Conservation (phyloP, 2,888 invertebrate species). For the Dyspetes luteomarginatus region DNA sequence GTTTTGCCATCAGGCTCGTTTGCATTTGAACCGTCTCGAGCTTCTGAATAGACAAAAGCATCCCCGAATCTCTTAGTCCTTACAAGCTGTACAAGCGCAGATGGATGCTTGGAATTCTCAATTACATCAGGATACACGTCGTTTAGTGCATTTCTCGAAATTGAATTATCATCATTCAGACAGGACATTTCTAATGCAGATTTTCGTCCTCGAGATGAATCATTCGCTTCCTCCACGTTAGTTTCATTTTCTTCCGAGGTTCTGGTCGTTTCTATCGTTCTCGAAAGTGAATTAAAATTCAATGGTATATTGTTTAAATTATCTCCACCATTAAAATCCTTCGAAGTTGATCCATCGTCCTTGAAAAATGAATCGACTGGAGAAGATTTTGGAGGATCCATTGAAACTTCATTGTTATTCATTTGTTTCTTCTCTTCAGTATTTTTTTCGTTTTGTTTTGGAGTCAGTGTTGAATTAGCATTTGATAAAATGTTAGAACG, state of each 20-base stretch:
- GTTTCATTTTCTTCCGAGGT: too few relatives aligned
- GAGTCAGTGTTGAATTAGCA: too few relatives aligned
- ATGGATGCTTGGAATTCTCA: conserved; percentile 44
- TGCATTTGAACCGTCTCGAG: conserved; percentile 25
- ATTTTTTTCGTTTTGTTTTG: too few relatives aligned
- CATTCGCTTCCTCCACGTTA: too few relatives aligned
- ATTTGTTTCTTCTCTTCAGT: background rate
- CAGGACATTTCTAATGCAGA: background rate
- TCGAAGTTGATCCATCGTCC: background rate
- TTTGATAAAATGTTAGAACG: too few relatives aligned
- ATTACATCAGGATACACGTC: conserved; percentile 62
- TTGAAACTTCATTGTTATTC: background rate
- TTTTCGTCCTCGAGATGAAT: background rate
- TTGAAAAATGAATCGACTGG: background rate
- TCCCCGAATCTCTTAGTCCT: conserved; percentile 60
- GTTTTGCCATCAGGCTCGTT: conserved; percentile 34
- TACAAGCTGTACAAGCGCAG: conserved; percentile 35
- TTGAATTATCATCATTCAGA: conserved; percentile 44
- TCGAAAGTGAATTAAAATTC: background rate
- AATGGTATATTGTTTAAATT: background rate
- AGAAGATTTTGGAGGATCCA: background rate
- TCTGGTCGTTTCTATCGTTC: background rate
- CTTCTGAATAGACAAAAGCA: conserved; percentile 17
- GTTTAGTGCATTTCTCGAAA: conserved; percentile 47
- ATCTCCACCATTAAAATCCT: background rate